Base-by-base conservation (phyloP, 2,888 invertebrate genomes). In the Aspidiotus destructor region DNA sequence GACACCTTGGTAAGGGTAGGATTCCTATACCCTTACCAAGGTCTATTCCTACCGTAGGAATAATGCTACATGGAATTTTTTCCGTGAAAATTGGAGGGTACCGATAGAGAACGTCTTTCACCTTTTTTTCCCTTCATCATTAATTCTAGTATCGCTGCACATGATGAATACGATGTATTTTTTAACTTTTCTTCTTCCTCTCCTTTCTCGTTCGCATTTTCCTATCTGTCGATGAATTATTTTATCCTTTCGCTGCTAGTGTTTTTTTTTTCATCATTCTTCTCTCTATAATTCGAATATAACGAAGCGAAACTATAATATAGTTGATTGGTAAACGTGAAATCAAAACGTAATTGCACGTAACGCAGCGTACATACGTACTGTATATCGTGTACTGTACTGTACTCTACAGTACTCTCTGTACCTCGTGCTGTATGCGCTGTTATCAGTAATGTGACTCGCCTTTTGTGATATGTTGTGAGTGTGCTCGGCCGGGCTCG, bases 241-340 rank as follows among this genome's bases (percentile, higher is more conserved):
- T 48, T 48, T 48, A 48, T 48, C 48, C 48, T 11, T 48, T 6
- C 6, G 48, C n/a, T 48, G 10, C 48, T 48, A 3, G 10, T n/a
- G 10, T 48, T 48, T 48, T 48, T 48, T 48, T n/a, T 48, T n/a
- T 48, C 6, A 13, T 48, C 48, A n/a, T 48, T n/a, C n/a, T 48
- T 48, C 48, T 48, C n/a, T 48, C 48, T 48, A 13, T 13, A 11
- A 48, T 48, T 48, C 48, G n/a, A 13, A 48, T 48, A 48, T 48
- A n/a, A 48, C 11, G n/a, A 48, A 48, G 48, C 62, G 48, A 48
- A 48, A 62, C 42, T 48, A 62, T 11, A 48, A 6, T 44, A 13
- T 11, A 48, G 48, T 11, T 48, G 48, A 48, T 13, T 11, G 48
- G 48, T 48, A 48, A 48, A 48, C 48, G 48, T 48, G 48, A 48